These are phyloP conservation scores for Crypturellus tataupa DNA, from an alignment of 2,797 vertebrate genomes.

Conservation along the genomic window DNA sequence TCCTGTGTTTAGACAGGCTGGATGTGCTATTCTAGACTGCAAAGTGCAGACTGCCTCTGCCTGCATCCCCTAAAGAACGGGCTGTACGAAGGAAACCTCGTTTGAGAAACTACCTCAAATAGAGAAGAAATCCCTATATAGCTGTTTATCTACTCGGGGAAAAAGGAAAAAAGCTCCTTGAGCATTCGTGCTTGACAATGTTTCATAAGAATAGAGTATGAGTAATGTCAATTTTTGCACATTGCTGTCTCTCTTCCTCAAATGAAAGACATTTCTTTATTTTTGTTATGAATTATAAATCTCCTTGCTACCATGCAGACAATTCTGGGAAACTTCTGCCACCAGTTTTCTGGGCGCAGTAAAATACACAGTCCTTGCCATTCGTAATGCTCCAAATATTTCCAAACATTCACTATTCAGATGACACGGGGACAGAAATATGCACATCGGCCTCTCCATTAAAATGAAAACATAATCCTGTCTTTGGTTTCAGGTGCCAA, in stretches of 20 bases:
- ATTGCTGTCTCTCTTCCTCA: background rate
- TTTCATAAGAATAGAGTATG: background rate
- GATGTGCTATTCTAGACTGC: background rate
- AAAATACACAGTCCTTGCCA: background rate
- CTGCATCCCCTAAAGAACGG: background rate
- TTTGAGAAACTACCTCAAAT: background rate
- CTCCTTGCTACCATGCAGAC: slow-evolving; percentile 26
- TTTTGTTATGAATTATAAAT: slow-evolving; percentile 48
- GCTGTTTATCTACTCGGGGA: background rate
- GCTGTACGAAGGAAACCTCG: background rate
- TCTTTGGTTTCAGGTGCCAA: background rate
- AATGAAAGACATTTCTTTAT: background rate
- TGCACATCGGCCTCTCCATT: background rate
- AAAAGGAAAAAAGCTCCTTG: background rate
- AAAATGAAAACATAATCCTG: background rate
- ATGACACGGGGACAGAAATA: background rate
- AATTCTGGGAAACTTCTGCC: slow-evolving; percentile 51
- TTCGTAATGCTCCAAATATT: background rate
- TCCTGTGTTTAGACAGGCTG: background rate
- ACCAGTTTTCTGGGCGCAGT: background rate
- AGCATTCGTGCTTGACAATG: background rate
- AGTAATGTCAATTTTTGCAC: background rate
- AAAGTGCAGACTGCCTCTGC: background rate
- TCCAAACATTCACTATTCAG: slow-evolving; percentile 46
- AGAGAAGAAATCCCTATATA: background rate